These are phyloP conservation scores for Hemistola chrysoprasaria DNA, from an alignment of 2,888 invertebrate species.

Conservation along the genomic window DNA sequence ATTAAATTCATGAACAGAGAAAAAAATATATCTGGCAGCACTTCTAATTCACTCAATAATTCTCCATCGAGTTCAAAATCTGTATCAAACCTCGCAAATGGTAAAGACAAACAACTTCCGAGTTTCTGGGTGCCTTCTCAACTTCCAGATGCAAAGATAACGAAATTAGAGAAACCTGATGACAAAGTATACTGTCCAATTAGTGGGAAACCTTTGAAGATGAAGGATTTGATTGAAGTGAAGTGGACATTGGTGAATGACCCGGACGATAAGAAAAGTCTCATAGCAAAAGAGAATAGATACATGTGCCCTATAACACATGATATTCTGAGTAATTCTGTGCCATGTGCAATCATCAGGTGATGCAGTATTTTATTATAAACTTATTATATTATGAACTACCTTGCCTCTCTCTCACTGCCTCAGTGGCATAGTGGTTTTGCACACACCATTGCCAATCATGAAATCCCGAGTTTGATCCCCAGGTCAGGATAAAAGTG, in stretches of 20 bases:
- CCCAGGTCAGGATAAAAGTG: too few relatives aligned
- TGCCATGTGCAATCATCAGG: constrained; percentile 95
- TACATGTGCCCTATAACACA: constrained; percentile 99
- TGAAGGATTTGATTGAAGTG: constrained; percentile 95
- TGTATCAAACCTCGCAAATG: constrained; percentile 90
- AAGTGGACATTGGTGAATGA: constrained; percentile 96
- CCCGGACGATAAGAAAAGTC: constrained; percentile 91
- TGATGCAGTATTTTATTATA: constrained; percentile 28
- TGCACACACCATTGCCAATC: too few relatives aligned
- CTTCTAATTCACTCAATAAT: constrained; percentile 31
- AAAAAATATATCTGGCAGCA: constrained; percentile 85
- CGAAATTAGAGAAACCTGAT: constrained; percentile 77
- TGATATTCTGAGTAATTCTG: constrained; percentile 96
- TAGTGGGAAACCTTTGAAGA: constrained; percentile 88
- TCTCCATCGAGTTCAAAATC: constrained; percentile 61
- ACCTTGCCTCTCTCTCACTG: too few relatives aligned
- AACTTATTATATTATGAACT: too few relatives aligned
- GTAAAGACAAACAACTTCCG: constrained; percentile 90
- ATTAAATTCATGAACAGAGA: constrained; percentile 92
- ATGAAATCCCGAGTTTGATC: too few relatives aligned
- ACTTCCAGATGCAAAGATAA: constrained; percentile 90
- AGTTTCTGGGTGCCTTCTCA: constrained; percentile 99
- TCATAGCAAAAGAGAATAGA: constrained; percentile 94
- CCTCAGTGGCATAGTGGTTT: too few relatives aligned
- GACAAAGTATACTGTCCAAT: constrained; percentile 69